A percentile compares a stretch with the other conserved stretches of the same genome.
Evolutionary conservation across 2,113 vertebrate genomes (phyloP).

Genomic region (Crotophaga sulcirostris): DNA sequence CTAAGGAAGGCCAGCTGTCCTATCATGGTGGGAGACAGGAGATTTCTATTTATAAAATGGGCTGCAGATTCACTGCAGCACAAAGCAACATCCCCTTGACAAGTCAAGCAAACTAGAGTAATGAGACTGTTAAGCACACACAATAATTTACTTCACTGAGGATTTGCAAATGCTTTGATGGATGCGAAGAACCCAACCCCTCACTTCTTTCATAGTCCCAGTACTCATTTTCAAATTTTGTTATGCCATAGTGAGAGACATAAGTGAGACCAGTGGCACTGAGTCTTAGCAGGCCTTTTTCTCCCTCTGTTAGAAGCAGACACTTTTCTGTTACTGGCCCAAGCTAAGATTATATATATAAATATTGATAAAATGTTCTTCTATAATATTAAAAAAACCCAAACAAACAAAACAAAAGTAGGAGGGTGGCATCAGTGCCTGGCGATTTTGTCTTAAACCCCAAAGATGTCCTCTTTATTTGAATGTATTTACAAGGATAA

Average conservation of each 20-base stretch:
- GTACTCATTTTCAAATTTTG: constrained; percentile 6
- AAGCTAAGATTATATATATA: neutral
- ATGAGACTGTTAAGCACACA: neutral
- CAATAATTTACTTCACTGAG: neutral
- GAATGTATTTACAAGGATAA: neutral
- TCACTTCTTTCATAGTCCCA: neutral
- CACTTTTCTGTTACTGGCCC: neutral
- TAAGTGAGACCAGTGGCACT: neutral
- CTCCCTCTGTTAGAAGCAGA: neutral
- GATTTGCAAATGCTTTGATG: neutral
- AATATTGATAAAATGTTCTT: neutral
- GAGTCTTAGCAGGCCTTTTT: neutral
- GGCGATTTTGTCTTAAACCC: neutral
- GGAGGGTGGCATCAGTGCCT: neutral
- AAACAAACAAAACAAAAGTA: neutral
- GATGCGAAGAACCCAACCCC: neutral
- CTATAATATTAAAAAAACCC: neutral
- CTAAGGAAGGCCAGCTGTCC: neutral
- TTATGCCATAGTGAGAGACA: neutral
- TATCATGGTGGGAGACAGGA: neutral
- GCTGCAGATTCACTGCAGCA: neutral
- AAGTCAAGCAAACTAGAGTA: constrained; percentile 28
- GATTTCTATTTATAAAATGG: neutral
- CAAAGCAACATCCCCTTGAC: neutral
- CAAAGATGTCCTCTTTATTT: neutral